phyloP scores from a whole-genome alignment of 2,113 vertebrate species.

The Proterorhinus semilunaris region DNA sequence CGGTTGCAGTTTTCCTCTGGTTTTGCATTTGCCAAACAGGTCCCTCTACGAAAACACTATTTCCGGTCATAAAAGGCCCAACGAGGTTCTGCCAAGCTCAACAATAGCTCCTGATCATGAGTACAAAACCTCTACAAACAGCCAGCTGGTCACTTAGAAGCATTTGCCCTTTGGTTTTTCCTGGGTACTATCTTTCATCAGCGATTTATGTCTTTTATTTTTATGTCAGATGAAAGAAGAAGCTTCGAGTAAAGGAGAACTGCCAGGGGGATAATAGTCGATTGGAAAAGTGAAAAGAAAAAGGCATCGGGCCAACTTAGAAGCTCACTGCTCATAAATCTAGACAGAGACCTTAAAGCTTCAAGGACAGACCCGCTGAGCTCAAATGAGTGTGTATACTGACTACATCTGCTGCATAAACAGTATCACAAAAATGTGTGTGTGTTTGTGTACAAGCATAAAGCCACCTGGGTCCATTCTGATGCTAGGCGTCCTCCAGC shows the following conservation, averaged over 20 bases:
- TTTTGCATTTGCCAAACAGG: slow-evolving; percentile 24
- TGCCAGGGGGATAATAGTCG: not conserved
- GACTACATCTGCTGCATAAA: slow-evolving; percentile 1
- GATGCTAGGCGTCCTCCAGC: slow-evolving; percentile 44
- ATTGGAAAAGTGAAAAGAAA: slow-evolving; percentile 5
- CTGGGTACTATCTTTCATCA: slow-evolving; percentile 9
- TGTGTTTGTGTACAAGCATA: slow-evolving; percentile 19
- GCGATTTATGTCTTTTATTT: slow-evolving; percentile 18
- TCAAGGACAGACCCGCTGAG: slow-evolving; percentile 29
- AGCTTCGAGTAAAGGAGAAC: slow-evolving; percentile 9
- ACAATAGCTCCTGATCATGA: slow-evolving; percentile 30
- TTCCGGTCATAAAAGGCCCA: slow-evolving; percentile 10
- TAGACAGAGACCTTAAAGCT: slow-evolving; percentile 25
- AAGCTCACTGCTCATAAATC: slow-evolving; percentile 27
- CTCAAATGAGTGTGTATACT: slow-evolving; percentile 3
- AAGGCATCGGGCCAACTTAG: slow-evolving; percentile 19
- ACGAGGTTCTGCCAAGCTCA: slow-evolving; percentile 24
- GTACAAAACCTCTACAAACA: slow-evolving; percentile 16
- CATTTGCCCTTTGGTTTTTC: slow-evolving; percentile 16
- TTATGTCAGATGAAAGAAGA: slow-evolving; percentile 10
- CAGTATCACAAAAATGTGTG: slow-evolving; percentile 21
- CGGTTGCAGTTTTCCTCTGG: not conserved
- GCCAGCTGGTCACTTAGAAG: slow-evolving; percentile 37
- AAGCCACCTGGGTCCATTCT: slow-evolving; percentile 47
- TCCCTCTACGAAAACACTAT: slow-evolving; percentile 10